Conservation (phyloP, 2,113 vertebrate genomes). For the Psephotus haematonotus region DNA sequence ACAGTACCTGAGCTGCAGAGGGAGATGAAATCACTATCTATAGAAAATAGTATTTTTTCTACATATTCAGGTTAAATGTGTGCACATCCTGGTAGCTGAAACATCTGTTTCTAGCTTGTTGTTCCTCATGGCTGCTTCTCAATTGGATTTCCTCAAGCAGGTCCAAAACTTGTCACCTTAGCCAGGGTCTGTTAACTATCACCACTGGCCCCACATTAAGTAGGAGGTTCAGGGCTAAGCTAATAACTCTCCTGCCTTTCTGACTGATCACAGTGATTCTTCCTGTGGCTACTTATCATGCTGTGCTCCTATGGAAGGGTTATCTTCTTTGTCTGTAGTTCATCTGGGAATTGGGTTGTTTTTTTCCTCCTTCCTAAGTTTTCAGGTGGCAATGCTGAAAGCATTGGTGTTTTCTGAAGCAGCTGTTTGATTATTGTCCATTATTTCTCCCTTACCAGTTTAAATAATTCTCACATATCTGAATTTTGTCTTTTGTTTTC, state of each 20-base stretch:
- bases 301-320: constrained; percentile 67
- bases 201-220: constrained; percentile 95
- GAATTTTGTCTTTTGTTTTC: neutral
- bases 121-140: constrained; percentile 99
- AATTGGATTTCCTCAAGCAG: constrained; percentile 99
- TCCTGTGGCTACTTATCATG: constrained; percentile 72
- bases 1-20: constrained; percentile 5
- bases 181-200: constrained; percentile 98
- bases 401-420: neutral
- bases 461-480: neutral
- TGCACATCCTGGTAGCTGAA: constrained; percentile 79
- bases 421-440: neutral
- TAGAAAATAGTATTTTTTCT: constrained; percentile 66
- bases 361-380: constrained; percentile 13
- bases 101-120: constrained; percentile 97
- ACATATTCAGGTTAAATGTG: constrained; percentile 74
- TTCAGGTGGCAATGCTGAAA: neutral
- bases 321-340: constrained; percentile 70
- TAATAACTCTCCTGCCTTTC: constrained; percentile 98
- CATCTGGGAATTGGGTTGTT: constrained; percentile 20
- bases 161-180: constrained; percentile 96
- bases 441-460: neutral
- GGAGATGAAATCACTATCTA: constrained; percentile 53
- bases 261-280: constrained; percentile 85
- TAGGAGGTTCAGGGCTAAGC: constrained; percentile 99